phyloP scores from a whole-genome alignment of 2,888 invertebrate species.

The Melinaea menophilus region DNA sequence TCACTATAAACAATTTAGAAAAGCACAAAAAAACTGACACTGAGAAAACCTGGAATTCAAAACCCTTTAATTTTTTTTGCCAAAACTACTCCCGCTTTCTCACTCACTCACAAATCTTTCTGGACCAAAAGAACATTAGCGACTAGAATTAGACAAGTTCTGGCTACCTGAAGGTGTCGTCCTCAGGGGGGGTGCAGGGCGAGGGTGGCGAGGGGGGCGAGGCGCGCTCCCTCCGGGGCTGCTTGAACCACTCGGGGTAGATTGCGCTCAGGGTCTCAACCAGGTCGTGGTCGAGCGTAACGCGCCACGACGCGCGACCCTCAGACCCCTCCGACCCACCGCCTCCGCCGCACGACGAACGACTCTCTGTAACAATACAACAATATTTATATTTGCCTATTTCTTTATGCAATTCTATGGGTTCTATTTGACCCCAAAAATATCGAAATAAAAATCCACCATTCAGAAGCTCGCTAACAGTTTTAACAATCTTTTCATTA shows the following conservation, averaged over 20 bases:
- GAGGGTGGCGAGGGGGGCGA: conserved; percentile 61
- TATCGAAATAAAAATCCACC: no score
- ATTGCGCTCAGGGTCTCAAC: conserved; percentile 94
- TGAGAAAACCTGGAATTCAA: no score
- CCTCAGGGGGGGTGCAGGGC: conserved; percentile 62
- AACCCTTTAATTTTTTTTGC: no score
- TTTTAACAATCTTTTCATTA: no score
- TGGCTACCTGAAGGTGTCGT: conserved; percentile 66
- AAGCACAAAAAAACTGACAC: no score
- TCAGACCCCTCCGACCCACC: conserved; percentile 86
- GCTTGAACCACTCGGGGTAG: conserved; percentile 95
- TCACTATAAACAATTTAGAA: no score
- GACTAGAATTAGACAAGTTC: neutral
- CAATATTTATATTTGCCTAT: no score
- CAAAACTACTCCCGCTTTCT: neutral
- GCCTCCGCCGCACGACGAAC: conserved; percentile 84
- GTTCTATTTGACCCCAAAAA: no score
- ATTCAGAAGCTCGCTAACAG: no score
- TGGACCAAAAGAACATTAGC: neutral
- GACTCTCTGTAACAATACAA: conserved; percentile 80
- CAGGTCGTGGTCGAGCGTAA: conserved; percentile 94
- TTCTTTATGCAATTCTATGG: no score
- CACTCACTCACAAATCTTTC: neutral
- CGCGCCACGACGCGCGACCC: conserved; percentile 90
- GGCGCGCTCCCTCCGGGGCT: conserved; percentile 66